A percentile compares a stretch with the other conserved stretches of the same genome.
These are phyloP conservation scores for Tyrophagus putrescentiae DNA, from an alignment of 1,140 invertebrate species.

Conservation along the genomic window DNA sequence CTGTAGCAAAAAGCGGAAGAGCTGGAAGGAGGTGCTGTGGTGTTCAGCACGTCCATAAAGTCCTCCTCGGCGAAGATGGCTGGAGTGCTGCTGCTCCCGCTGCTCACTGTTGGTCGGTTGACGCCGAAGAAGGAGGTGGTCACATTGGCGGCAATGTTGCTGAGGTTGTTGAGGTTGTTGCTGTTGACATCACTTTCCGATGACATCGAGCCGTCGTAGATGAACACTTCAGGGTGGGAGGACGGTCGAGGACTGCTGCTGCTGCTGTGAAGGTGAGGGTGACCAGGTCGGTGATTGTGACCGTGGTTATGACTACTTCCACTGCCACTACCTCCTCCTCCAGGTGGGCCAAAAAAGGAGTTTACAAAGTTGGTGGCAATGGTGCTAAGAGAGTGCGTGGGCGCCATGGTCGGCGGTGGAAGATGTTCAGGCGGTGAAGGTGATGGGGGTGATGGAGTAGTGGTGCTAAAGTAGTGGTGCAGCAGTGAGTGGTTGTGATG, in stretches of 20 bases:
- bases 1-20: constrained; percentile 14
- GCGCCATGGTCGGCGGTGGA: constrained; percentile 3
- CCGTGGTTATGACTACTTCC: neutral
- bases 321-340: neutral
- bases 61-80: neutral
- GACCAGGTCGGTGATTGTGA: neutral
- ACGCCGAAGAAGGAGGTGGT: constrained; percentile 1
- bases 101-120: neutral
- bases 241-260: no score
- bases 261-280: neutral
- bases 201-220: neutral
- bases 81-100: neutral
- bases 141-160: neutral
- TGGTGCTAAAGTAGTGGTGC: no score
- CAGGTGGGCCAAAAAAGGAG: neutral
- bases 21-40: no score
- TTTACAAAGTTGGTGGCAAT: neutral
- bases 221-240: neutral
- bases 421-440: no score
- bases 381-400: neutral
- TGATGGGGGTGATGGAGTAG: no score
- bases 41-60: no score
- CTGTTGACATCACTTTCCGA: neutral
- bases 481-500: no score
- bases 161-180: no score